A percentile compares a stretch with the other conserved stretches of the same genome.
phyloP scores from a whole-genome alignment of 1,140 invertebrate species.

The Eriocheir sinensis region DNA sequence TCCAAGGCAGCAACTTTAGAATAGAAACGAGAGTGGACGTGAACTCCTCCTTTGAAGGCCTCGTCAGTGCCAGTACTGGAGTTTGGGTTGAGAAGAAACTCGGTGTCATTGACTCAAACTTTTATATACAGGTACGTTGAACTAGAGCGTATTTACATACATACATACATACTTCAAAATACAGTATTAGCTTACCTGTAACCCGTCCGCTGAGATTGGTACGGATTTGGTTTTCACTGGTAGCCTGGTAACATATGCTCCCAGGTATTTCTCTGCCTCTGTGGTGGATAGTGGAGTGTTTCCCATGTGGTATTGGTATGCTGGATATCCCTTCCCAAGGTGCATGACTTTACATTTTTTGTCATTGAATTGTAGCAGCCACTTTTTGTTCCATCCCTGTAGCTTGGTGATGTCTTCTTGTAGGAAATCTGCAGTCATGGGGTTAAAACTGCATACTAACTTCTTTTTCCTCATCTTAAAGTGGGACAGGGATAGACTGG shows the following conservation, averaged over 20 bases:
- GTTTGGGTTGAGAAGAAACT: slow-evolving; percentile 78
- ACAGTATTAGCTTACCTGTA: no score
- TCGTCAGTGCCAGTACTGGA: slow-evolving; percentile 78
- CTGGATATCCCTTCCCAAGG: not conserved
- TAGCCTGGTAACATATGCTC: no score
- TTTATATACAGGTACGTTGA: slow-evolving; percentile 71
- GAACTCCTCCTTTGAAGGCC: slow-evolving; percentile 79
- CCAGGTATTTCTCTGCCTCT: not conserved
- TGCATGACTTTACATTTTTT: not conserved
- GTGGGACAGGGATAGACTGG: slow-evolving; percentile 76
- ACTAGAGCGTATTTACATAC: no score
- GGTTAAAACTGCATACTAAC: no score
- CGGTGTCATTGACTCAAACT: slow-evolving; percentile 76
- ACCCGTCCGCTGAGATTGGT: no score
- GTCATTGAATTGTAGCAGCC: not conserved
- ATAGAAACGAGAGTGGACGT: slow-evolving; percentile 79
- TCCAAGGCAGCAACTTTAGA: slow-evolving; percentile 74
- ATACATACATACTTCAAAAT: no score
- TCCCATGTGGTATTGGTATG: no score
- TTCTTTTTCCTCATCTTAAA: not conserved
- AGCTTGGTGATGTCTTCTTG: not conserved
- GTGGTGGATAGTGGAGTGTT: no score
- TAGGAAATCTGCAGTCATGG: no score
- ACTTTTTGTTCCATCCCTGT: not conserved
- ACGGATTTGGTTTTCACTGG: no score